Evolutionary conservation across 2,113 vertebrate genomes (phyloP).

Genomic region (Forbesichthys agassizii): DNA sequence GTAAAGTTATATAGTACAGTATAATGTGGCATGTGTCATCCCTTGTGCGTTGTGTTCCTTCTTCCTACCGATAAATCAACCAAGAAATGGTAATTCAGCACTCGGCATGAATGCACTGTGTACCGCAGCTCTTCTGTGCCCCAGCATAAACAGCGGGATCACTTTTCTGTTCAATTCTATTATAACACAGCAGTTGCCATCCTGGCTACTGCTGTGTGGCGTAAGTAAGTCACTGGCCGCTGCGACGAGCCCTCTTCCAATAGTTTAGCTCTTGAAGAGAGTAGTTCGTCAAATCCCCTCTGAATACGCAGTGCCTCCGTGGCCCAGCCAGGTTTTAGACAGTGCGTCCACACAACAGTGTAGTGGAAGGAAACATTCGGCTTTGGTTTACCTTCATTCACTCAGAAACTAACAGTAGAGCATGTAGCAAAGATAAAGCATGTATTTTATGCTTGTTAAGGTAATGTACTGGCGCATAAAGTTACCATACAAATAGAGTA

Average conservation of each 20-base stretch:
- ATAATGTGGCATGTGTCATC: too few species aligned
- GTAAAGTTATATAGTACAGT: too few species aligned
- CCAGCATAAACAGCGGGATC: conserved; percentile 1
- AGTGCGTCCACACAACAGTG: conserved; percentile 11
- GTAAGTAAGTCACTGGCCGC: conserved; percentile 43
- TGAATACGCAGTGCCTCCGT: conserved; percentile 41
- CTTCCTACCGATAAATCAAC: too few species aligned
- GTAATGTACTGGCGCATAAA: too few species aligned
- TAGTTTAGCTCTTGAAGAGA: conserved; percentile 52
- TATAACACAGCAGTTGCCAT: conserved; percentile 29
- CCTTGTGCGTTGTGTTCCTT: too few species aligned
- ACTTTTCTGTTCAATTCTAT: conserved; percentile 17
- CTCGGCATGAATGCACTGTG: neutral
- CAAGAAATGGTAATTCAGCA: neutral
- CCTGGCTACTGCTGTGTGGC: conserved; percentile 31
- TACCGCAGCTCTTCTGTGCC: conserved; percentile 1
- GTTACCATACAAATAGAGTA: too few species aligned
- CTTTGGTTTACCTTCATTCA: too few species aligned
- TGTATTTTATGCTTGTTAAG: too few species aligned
- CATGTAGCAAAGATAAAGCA: too few species aligned
- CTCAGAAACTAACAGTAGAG: too few species aligned
- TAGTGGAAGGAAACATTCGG: too few species aligned
- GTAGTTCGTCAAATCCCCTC: conserved; percentile 59
- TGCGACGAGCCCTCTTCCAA: conserved; percentile 36
- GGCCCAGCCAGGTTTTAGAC: conserved; percentile 26